These are phyloP conservation scores for Coilia nasus DNA, from an alignment of 2,797 vertebrate species.

Conservation along the genomic window DNA sequence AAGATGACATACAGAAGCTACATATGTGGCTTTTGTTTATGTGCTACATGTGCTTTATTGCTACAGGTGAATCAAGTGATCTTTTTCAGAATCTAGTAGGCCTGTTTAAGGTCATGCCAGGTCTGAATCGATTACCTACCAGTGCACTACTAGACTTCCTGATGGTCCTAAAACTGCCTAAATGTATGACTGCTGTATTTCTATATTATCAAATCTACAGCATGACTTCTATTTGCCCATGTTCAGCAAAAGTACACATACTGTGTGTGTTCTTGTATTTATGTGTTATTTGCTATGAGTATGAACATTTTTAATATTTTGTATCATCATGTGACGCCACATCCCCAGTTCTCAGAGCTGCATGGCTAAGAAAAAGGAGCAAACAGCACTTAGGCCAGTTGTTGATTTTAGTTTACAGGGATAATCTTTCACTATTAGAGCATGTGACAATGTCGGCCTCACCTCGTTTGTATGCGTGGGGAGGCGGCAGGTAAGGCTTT, in stretches of 20 bases:
- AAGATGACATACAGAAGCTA: background rate
- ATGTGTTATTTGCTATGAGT: background rate
- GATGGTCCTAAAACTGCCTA: background rate
- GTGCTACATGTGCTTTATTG: background rate
- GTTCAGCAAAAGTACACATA: background rate
- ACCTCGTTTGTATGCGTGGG: constrained; percentile 67
- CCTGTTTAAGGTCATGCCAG: background rate
- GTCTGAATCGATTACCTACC: background rate
- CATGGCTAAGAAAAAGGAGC: background rate
- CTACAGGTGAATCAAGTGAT: too few relatives aligned
- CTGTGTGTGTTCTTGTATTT: background rate
- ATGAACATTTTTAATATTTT: background rate
- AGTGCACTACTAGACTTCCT: background rate
- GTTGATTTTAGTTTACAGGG: constrained; percentile 67
- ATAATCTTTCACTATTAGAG: constrained; percentile 60
- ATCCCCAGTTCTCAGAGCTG: background rate
- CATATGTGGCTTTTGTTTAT: background rate
- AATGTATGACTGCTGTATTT: background rate
- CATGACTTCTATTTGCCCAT: background rate
- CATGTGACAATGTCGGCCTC: constrained; percentile 61
- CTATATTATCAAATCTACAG: background rate
- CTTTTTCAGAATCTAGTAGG: background rate
- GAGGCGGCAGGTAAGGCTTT: constrained; percentile 70
- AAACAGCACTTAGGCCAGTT: constrained; percentile 60
- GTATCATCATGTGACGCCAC: background rate